Evolutionary conservation across 2,113 vertebrate species (phyloP), one percentile per base, ranked within the genome.

Genomic region (Gobiocypris rarus): DNA sequence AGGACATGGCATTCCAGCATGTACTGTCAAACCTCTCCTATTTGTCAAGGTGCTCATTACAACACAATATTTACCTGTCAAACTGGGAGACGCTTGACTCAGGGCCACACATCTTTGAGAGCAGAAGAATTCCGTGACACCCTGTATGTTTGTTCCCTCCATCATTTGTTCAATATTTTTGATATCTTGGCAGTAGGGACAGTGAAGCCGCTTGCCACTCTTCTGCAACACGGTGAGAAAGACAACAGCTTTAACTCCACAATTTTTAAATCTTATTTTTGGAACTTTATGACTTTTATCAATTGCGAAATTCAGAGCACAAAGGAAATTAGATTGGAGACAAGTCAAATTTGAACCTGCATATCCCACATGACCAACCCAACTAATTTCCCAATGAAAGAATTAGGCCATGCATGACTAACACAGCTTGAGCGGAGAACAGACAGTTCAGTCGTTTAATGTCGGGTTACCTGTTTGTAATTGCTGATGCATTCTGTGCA

Each of bases 391-490:
- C 38, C 38, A 9, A 69, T 69, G 31, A 7, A 67, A 0, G 28
- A 67, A 38, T 38, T 17, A 2, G 17, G 38, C 65, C 17, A 69
- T 69, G 34, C 38, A 22, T 69, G 34, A 38, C 65, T 22, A 69
- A 69, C 65, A 41, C 34, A 38, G 65, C 9, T 38, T 69, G 65
- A 38, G 31, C 17, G 22, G 34, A 38, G 8, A n/a, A 69, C 17
- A 70, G 31, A 3, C 4, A 41, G 11, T 73, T 73, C 14, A 10
- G 19, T 45, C 5, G 8, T 59, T 48, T n/a, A 67, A 4, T 34
- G 8, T 5, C 4, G 3, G 9, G 4, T 1, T 88, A 99, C 98
- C 96, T 97, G 97, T 89, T 97, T 98, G 90, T 95, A 99, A 0
- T 95, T 95, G 52, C 93, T 93, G 80, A 97, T 91, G 83, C 98